Evolutionary conservation across 2,113 vertebrate species (phyloP).

Genomic region (Chloropsis cyanopogon): DNA sequence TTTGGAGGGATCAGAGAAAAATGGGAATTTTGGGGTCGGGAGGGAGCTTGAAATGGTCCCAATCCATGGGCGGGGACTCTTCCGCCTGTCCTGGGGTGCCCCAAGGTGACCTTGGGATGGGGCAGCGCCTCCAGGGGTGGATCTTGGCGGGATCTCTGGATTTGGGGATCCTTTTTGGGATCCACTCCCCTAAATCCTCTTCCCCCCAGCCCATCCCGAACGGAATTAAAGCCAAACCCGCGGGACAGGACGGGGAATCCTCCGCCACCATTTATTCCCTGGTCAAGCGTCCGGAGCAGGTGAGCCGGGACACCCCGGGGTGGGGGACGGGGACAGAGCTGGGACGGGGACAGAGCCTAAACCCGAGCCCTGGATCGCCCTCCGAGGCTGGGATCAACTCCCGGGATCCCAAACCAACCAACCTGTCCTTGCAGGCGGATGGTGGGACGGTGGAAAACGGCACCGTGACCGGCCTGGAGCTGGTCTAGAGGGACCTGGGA

Average conservation of each 20-base stretch:
- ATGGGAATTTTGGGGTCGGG: too few relatives aligned
- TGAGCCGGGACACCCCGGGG: neutral
- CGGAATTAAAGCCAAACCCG: rapidly evolving
- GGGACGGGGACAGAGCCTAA: rapidly evolving
- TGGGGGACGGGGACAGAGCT: rapidly evolving
- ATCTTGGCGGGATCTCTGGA: rapidly evolving
- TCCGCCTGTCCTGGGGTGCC: too few relatives aligned
- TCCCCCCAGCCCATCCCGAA: rapidly evolving
- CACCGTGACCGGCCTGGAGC: rapidly evolving
- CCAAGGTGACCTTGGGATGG: neutral
- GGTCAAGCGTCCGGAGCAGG: rapidly evolving
- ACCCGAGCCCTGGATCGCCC: neutral
- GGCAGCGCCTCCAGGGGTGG: neutral
- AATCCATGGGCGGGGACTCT: neutral
- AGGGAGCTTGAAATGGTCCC: neutral
- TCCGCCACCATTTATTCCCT: neutral
- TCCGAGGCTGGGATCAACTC: neutral
- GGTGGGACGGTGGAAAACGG: rapidly evolving
- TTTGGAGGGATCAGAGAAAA: neutral
- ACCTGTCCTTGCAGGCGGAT: neutral
- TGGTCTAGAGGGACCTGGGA: neutral
- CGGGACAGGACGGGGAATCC: rapidly evolving
- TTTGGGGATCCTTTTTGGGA: too few relatives aligned
- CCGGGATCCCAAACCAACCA: rapidly evolving
- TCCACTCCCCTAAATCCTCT: too few relatives aligned